These are phyloP conservation scores for Chionodraco myersi DNA, from an alignment of 2,113 vertebrate genomes.

Conservation along the genomic window DNA sequence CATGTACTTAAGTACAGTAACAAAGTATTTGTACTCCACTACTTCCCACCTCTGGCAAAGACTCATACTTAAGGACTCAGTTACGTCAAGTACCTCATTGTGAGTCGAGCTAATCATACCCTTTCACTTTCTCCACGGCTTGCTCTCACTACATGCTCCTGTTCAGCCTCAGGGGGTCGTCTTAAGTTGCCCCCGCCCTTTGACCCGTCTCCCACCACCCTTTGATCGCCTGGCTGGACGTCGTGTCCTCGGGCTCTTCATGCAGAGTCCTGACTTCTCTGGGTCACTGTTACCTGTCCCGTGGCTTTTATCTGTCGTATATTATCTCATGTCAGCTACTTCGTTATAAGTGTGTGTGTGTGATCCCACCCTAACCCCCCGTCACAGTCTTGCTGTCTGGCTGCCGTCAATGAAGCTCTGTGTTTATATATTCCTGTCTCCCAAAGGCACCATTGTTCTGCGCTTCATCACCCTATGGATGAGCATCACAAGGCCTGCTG, in stretches of 20 bases:
- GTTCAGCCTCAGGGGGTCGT: constrained; percentile 35
- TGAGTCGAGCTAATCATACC: constrained; percentile 22
- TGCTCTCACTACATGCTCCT: constrained; percentile 2
- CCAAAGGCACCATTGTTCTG: constrained; percentile 85
- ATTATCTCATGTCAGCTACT: constrained; percentile 40
- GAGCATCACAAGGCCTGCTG: constrained; percentile 77
- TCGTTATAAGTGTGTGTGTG: constrained; percentile 39
- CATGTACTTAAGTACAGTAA: too few species aligned
- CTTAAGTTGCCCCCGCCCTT: constrained; percentile 28
- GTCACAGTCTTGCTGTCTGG: constrained; percentile 36
- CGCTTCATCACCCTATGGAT: constrained; percentile 82
- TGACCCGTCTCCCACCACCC: constrained; percentile 44
- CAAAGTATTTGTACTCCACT: too few species aligned
- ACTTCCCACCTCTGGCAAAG: too few species aligned
- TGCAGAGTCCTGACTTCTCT: constrained; percentile 35
- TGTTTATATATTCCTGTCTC: constrained; percentile 82
- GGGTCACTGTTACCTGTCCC: constrained; percentile 34
- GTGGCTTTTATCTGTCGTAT: constrained; percentile 3
- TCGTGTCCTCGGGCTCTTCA: constrained; percentile 15
- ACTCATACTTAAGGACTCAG: background rate
- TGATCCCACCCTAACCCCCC: constrained; percentile 11
- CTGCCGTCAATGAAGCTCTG: constrained; percentile 85
- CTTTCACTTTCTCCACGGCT: constrained; percentile 17
- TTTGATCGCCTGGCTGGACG: constrained; percentile 50
- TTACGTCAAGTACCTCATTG: background rate